A percentile compares a stretch with the other conserved stretches of the same genome.
Evolutionary conservation across 1,140 invertebrate genomes (phyloP).

Genomic region (Bombyx mandarina): DNA sequence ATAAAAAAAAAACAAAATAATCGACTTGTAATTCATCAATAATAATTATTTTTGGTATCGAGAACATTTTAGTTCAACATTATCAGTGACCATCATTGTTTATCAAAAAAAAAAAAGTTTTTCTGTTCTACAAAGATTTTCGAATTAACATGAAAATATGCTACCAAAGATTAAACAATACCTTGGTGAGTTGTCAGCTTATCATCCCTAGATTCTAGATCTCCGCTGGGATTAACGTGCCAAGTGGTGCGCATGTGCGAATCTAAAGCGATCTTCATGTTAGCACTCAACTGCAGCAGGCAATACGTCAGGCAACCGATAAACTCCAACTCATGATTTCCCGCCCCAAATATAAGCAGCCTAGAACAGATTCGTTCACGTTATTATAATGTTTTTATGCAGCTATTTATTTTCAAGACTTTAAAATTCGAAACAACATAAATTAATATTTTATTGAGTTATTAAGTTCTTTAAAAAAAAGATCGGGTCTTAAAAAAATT

Average conservation of each 20-base stretch:
- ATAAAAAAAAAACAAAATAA: too few relatives aligned
- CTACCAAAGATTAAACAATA: constrained; percentile 5
- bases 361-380: constrained; percentile 50
- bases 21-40: too few relatives aligned
- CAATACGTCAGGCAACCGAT: constrained; percentile 96
- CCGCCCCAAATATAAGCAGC: constrained; percentile 91
- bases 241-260: constrained; percentile 86
- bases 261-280: constrained; percentile 89
- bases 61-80: too few relatives aligned
- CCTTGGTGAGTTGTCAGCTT: constrained; percentile 84
- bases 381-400: neutral
- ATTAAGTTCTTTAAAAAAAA: too few relatives aligned
- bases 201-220: constrained; percentile 81
- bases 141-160: neutral
- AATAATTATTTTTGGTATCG: too few relatives aligned
- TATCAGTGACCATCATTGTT: too few relatives aligned
- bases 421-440: too few relatives aligned
- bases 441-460: too few relatives aligned
- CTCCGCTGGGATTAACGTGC: constrained; percentile 86
- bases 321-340: constrained; percentile 95
- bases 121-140: too few relatives aligned
- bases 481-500: too few relatives aligned
- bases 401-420: too few relatives aligned
- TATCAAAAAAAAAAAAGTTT: too few relatives aligned
- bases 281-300: constrained; percentile 92